Evolutionary conservation across 2,888 invertebrate species (phyloP).

Genomic region (Bembecia ichneumoniformis): DNA sequence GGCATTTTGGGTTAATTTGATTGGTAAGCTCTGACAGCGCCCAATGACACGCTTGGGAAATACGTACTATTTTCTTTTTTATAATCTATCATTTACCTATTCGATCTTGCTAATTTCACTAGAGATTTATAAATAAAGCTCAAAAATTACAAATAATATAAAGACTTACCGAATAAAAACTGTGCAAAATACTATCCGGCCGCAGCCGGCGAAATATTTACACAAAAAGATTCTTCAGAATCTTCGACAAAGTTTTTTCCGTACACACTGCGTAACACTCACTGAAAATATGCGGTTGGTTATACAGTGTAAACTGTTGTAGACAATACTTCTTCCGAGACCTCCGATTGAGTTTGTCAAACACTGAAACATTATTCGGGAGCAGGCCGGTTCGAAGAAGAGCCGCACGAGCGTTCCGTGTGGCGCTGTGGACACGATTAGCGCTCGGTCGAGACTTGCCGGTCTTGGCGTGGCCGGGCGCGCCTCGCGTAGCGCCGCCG

Average conservation of each 20-base stretch:
- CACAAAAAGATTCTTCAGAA: constrained; percentile 69
- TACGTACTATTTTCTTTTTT: no score
- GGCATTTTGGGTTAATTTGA: no score
- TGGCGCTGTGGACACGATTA: constrained; percentile 67
- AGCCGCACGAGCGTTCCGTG: constrained; percentile 65
- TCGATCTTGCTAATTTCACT: no score
- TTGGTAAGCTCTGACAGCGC: no score
- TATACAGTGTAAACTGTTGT: constrained; percentile 68
- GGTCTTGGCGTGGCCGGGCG: constrained; percentile 20
- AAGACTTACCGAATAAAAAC: constrained; percentile 61
- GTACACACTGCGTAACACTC: constrained; percentile 73
- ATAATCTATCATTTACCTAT: no score
- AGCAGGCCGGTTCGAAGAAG: constrained; percentile 64
- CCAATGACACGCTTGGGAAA: no score
- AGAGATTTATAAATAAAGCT: no score
- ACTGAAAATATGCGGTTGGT: constrained; percentile 70
- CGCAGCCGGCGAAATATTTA: constrained; percentile 64
- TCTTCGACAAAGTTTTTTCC: constrained; percentile 73
- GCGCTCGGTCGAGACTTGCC: constrained; percentile 5
- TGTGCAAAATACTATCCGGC: constrained; percentile 66
- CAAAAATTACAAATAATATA: constrained; percentile 3
- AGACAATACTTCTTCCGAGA: constrained; percentile 68
- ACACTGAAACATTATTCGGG: constrained; percentile 73
- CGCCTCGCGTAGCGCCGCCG: constrained; percentile 17
- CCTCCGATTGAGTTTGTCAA: constrained; percentile 70